Percentiles rank a stretch among this genome's conserved stretches.
These are phyloP conservation scores for Venusia cambrica DNA, from an alignment of 2,888 invertebrate genomes.

Conservation along the genomic window DNA sequence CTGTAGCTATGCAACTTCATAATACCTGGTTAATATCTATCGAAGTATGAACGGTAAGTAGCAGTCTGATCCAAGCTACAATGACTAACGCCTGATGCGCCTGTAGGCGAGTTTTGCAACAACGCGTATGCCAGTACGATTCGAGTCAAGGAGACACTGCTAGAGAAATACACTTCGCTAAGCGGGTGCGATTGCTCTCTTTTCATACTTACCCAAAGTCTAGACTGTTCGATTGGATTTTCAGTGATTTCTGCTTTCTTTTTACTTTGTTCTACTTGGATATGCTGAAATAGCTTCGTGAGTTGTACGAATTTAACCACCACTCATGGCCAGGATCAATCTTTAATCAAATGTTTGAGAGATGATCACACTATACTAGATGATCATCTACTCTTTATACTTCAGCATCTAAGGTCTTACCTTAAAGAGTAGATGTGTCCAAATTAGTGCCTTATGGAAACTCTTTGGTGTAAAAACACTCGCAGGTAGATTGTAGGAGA, in stretches of 20 bases:
- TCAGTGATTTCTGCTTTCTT: constrained; percentile 29
- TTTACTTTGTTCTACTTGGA: constrained; percentile 24
- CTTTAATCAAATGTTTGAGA: too few species aligned
- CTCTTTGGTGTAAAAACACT: too few species aligned
- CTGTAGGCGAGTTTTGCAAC: constrained; percentile 64
- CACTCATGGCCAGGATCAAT: too few species aligned
- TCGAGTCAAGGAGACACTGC: constrained; percentile 63
- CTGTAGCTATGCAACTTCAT: constrained; percentile 9
- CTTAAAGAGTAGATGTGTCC: too few species aligned
- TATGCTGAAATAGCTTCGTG: neutral
- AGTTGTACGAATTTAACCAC: neutral
- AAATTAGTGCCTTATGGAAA: too few species aligned
- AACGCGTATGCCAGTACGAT: constrained; percentile 58
- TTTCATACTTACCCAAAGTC: constrained; percentile 46
- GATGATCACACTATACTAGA: too few species aligned
- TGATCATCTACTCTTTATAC: too few species aligned
- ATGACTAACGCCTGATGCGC: constrained; percentile 58
- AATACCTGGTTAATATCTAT: constrained; percentile 11
- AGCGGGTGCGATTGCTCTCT: constrained; percentile 50
- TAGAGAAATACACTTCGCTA: constrained; percentile 57
- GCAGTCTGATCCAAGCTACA: constrained; percentile 49
- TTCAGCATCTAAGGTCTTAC: too few species aligned
- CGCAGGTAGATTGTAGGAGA: too few species aligned
- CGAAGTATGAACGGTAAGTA: constrained; percentile 13
- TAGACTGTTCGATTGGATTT: constrained; percentile 37